A percentile compares a stretch with the other conserved stretches of the same genome.
These are phyloP conservation scores for Leuciscus idus DNA, from an alignment of 2,113 vertebrate genomes.

Conservation along the genomic window DNA sequence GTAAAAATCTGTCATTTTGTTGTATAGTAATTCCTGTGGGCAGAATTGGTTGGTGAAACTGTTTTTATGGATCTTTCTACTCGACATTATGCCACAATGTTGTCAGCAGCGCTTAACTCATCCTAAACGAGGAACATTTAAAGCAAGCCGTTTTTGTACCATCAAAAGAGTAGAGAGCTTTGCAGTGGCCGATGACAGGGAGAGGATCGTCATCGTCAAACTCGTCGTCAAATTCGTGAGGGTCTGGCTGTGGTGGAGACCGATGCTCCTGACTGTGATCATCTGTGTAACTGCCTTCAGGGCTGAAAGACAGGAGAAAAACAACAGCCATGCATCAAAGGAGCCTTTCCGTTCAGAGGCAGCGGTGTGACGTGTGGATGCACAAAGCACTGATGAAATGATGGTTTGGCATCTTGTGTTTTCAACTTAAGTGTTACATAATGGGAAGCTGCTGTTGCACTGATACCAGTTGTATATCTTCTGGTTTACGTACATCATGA, in stretches of 20 bases:
- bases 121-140: not conserved
- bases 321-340: not conserved
- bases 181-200: slow-evolving; percentile 96
- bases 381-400: not conserved
- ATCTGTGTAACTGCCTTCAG: slow-evolving; percentile 97
- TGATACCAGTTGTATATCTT: not conserved
- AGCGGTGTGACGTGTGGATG: not conserved
- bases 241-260: slow-evolving; percentile 81
- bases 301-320: slow-evolving; percentile 73
- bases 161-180: slow-evolving; percentile 95
- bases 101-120: not conserved
- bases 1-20: not conserved
- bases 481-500: not conserved
- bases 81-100: not conserved
- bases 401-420: not conserved
- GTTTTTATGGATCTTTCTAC: not conserved
- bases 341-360: not conserved
- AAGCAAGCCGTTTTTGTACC: slow-evolving; percentile 73
- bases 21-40: not conserved
- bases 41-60: not conserved
- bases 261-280: slow-evolving; percentile 92
- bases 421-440: not conserved
- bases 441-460: not conserved
- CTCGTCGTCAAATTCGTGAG: slow-evolving; percentile 95
- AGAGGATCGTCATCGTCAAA: slow-evolving; percentile 97